Percentiles rank a stretch among this genome's conserved stretches.
These are phyloP conservation scores for Urocolius indicus DNA, from an alignment of 2,113 vertebrate genomes.

Conservation along the genomic window DNA sequence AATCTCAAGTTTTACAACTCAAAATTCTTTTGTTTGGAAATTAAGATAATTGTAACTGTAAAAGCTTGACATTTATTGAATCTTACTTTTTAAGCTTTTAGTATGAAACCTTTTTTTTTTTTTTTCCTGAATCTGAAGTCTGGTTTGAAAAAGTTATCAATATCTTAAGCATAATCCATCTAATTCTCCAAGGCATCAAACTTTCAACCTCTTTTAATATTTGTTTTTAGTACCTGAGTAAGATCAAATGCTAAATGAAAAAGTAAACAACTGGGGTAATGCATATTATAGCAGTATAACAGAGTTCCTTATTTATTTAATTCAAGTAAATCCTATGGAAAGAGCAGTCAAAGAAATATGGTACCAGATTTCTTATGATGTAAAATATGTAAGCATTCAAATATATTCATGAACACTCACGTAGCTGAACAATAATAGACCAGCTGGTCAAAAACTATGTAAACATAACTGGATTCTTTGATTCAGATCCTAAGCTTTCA, in stretches of 20 bases:
- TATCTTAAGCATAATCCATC: neutral
- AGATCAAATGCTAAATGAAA: neutral
- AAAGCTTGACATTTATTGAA: neutral
- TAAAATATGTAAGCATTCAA: neutral
- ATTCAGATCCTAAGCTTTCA: slow-evolving; percentile 1
- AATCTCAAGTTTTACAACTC: slow-evolving; percentile 7
- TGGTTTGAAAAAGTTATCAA: neutral
- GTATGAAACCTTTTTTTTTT: neutral
- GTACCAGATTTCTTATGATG: neutral
- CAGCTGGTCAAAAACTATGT: neutral
- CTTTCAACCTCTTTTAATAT: slow-evolving; percentile 7
- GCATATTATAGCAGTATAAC: neutral
- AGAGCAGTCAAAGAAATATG: neutral
- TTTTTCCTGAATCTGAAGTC: neutral
- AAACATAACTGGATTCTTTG: slow-evolving; percentile 55
- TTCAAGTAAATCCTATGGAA: neutral
- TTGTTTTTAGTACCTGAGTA: neutral
- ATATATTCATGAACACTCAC: neutral
- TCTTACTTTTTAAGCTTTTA: neutral
- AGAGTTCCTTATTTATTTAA: neutral
- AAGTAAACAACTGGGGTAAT: neutral
- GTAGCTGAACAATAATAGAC: neutral
- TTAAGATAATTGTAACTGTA: neutral
- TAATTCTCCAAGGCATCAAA: neutral
- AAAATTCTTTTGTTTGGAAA: neutral